These are phyloP conservation scores for Asobara japonica DNA, from an alignment of 1,140 invertebrate genomes.

Conservation along the genomic window DNA sequence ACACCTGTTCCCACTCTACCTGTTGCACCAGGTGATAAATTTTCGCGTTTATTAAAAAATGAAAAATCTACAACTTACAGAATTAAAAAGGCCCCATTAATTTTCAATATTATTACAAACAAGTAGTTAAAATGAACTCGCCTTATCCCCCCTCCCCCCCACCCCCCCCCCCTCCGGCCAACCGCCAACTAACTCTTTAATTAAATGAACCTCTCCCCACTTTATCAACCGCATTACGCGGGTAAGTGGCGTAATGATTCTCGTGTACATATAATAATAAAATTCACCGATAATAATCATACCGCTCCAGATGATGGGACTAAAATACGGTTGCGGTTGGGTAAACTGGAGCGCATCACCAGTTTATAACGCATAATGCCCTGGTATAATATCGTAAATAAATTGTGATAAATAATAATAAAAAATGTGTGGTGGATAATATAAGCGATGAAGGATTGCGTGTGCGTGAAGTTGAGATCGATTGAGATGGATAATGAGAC, in stretches of 20 bases:
- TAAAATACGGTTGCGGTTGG: background rate
- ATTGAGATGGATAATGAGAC: conserved; percentile 30
- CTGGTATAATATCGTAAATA: background rate
- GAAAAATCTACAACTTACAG: too few relatives aligned
- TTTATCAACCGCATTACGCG: background rate
- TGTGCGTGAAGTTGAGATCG: too few relatives aligned
- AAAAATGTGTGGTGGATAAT: too few relatives aligned
- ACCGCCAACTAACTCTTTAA: too few relatives aligned
- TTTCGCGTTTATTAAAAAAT: too few relatives aligned
- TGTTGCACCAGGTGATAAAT: too few relatives aligned
- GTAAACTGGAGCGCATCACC: background rate
- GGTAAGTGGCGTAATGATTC: background rate
- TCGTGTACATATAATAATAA: background rate
- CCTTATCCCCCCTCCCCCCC: too few relatives aligned
- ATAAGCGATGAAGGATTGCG: background rate
- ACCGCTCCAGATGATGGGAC: background rate
- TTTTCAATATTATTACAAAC: background rate
- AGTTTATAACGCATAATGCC: background rate
- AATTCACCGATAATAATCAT: background rate
- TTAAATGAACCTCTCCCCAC: background rate
- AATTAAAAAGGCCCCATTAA: background rate
- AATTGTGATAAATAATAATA: conserved; percentile 5
- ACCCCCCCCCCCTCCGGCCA: background rate
- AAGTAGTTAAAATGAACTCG: background rate
- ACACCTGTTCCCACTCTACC: too few relatives aligned